Evolutionary conservation across 2,113 vertebrate species (phyloP), one percentile per base, ranked within the genome.

Genomic region (Pelvicachromis taeniatus): DNA sequence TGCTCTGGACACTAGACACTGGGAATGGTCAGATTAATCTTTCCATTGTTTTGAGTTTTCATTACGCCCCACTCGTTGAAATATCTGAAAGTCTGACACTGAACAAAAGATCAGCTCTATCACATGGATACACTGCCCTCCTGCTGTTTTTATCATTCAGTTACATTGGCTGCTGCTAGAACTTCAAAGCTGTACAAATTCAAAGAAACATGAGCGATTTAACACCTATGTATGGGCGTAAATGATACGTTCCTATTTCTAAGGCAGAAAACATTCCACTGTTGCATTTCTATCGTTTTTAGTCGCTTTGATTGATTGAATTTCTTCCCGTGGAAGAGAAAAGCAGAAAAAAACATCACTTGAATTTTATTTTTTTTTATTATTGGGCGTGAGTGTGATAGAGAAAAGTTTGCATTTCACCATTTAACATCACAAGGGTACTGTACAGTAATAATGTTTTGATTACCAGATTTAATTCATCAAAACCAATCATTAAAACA

Each of bases 241-340:
- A 77, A 53, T 42, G 78, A 16, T 81, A 81, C 85, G 81, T 61
- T 78, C 83, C 9, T 45, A 48, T 89, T 81, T 87, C 19, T 59
- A 26, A 86, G 52, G 65, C 65, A 52, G 23, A 73, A 89, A 77
- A 70, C 10, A 26, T 61, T 73, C 52, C 77, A 70, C 33, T 80
- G 38, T 54, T 87, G 83, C 55, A 53, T 86, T 81, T 73, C 14
- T 81, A 31, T 75, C 23, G 40, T 23, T 33, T 65, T 52, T 52
- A 81, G 38, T 42, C 23, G 45, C 80, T 83, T 77, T 5, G 1
- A 40, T 31, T 48, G 38, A 81, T 31, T 48, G 38, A 81, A 81
- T 38, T 94, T 95, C 94, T 95, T 95, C 95, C 93, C 55, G 84
- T 95, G 94, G 94, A 95, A 95, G 93, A 92, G 78, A 83, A 65